Base-by-base conservation (phyloP, 2,113 vertebrate species). In the Antigone vipio region DNA sequence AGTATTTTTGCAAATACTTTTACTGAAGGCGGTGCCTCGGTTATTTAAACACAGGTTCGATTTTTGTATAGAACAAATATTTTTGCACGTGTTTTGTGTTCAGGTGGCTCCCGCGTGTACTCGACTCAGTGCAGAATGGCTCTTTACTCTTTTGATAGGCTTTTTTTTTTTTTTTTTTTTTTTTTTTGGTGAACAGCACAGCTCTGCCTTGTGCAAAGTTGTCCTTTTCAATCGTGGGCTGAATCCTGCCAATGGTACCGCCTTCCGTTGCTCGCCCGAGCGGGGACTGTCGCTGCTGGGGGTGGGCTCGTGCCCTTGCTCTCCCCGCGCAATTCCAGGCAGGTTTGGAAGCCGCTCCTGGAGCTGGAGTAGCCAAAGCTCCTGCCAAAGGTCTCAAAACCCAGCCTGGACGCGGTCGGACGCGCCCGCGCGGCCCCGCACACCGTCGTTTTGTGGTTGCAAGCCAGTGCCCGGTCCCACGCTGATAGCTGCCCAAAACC, bases 111-210 rank as follows among this genome's bases (percentile, higher is more conserved):
- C 64, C 2, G 8, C 13, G 1, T 34, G 40, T 59, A 2, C 55
- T 53, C 2, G 3, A 1, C 9, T 1, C 5, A 6, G 3, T 12
- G 30, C 38, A 62, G 1, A 58, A 12, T 24, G 76, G 3, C 32
- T 63, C 52, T 20, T 45, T 71, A 17, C 20, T 67, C 26, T 72
- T 60, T 40, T 44, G 68, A 2, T 9, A 34, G 19, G 23, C 9
- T 30, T 50, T n/a, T 49, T 3, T 4, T 5, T 69, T 40, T 52
- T 21, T 27, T 42, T 47, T 52, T 47, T 3, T 14, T 52, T 12
- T 44, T 2, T 3, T 4, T 32, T 19, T 7, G 5, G 26, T 17
- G 20, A 64, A 2, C 6, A 9, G 30, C 53, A 3, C 0, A 0
- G 24, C 66, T n/a, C 16, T 29, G 64, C 83, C 56, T 66, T 29